A percentile compares a stretch with the other conserved stretches of the same genome.
Conservation (phyloP, 2,113 vertebrate species). For the Aegypius monachus region DNA sequence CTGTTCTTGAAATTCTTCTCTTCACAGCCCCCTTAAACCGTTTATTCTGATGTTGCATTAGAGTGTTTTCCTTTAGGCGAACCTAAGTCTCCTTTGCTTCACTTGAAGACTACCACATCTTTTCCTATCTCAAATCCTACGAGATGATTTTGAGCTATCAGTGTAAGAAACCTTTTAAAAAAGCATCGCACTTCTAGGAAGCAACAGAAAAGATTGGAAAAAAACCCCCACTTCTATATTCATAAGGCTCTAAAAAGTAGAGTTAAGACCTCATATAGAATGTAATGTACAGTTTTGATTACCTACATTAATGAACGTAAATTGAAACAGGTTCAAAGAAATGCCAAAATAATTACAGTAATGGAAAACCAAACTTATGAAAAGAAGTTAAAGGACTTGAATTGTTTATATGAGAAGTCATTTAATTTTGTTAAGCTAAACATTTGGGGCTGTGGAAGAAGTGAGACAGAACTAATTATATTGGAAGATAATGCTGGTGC, state of each 20-base stretch:
- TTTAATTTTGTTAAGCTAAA: conserved; percentile 16
- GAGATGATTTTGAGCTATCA: neutral
- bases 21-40: neutral
- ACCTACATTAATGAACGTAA: neutral
- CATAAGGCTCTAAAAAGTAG: neutral
- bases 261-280: neutral
- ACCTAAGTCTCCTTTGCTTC: neutral
- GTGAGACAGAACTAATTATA: conserved; percentile 4
- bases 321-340: neutral
- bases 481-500: neutral
- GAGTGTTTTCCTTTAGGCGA: neutral
- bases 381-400: conserved; percentile 2
- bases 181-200: neutral
- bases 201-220: neutral
- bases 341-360: conserved; percentile 23
- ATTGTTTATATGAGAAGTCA: neutral
- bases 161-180: neutral
- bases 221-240: neutral
- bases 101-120: neutral
- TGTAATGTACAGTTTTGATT: neutral
- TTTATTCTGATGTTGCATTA: neutral
- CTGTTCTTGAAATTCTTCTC: neutral
- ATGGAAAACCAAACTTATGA: neutral
- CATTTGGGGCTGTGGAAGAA: neutral
- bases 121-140: neutral